These are phyloP conservation scores for Phrixothrix hirtus DNA, from an alignment of 2,888 invertebrate genomes.

Conservation along the genomic window DNA sequence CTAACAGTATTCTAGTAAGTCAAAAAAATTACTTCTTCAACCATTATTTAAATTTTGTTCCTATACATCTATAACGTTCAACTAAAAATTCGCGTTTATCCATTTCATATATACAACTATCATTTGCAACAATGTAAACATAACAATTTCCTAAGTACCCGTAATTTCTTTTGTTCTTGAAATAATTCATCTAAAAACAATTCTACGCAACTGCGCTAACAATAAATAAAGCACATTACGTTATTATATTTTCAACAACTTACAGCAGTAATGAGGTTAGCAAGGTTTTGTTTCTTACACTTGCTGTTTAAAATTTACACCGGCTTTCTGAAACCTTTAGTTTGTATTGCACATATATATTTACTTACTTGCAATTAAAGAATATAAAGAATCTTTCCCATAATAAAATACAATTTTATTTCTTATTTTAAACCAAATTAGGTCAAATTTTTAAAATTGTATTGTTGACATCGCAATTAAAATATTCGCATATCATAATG, in stretches of 20 bases:
- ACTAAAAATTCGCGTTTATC: background rate
- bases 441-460: no score
- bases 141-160: conserved; percentile 31
- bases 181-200: conserved; percentile 10
- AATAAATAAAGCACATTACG: conserved; percentile 9
- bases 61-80: background rate
- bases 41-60: background rate
- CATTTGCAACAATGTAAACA: conserved; percentile 14
- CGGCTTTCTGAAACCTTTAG: no score
- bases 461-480: no score
- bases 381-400: no score
- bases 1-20: conserved; percentile 27
- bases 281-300: background rate
- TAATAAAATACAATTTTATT: no score
- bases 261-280: conserved; percentile 3
- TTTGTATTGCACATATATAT: no score
- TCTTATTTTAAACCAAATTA: no score
- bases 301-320: no score
- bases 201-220: background rate
- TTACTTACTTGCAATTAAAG: no score
- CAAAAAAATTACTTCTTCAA: no score
- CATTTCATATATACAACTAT: conserved; percentile 1
- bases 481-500: no score
- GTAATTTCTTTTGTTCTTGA: conserved; percentile 8
- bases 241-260: conserved; percentile 13